Evolutionary conservation across 2,888 invertebrate species (phyloP).

Genomic region (Tenthredo scrophulariae): DNA sequence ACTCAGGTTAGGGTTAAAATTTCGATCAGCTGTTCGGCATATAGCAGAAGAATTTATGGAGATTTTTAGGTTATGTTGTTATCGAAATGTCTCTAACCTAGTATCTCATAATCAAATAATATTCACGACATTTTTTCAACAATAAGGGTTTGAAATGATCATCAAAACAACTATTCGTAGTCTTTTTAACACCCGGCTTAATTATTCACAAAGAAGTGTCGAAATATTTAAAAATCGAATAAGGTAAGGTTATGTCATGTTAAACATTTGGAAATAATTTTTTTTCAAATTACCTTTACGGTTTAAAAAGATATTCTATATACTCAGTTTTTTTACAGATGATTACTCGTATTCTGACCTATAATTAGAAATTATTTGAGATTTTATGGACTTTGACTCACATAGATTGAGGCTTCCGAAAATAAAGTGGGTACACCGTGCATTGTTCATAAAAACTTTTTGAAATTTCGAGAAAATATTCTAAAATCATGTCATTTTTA

Average conservation of each 20-base stretch:
- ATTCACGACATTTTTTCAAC: neutral
- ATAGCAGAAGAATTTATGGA: neutral
- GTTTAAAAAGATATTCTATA: too few species aligned
- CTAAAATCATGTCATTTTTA: too few species aligned
- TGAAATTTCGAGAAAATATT: too few species aligned
- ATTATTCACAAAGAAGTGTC: constrained; percentile 18
- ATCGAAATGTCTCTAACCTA: neutral
- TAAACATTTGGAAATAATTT: neutral
- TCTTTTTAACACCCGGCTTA: neutral
- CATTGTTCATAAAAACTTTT: too few species aligned
- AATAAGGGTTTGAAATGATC: neutral
- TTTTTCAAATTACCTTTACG: neutral
- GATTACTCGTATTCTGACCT: neutral
- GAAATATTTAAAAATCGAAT: constrained; percentile 22
- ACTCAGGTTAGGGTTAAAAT: too few species aligned
- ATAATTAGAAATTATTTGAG: neutral
- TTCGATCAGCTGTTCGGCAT: neutral
- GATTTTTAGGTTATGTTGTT: constrained; percentile 13
- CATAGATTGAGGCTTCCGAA: too few species aligned
- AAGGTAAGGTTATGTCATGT: neutral
- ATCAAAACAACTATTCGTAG: constrained; percentile 19
- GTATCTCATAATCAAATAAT: neutral
- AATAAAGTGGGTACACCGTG: too few species aligned
- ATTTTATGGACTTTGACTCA: too few species aligned
- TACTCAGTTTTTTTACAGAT: neutral